Evolutionary conservation across 2,888 invertebrate genomes (phyloP), one percentile per base, ranked within the genome.

Genomic region (Congeria kusceri): DNA sequence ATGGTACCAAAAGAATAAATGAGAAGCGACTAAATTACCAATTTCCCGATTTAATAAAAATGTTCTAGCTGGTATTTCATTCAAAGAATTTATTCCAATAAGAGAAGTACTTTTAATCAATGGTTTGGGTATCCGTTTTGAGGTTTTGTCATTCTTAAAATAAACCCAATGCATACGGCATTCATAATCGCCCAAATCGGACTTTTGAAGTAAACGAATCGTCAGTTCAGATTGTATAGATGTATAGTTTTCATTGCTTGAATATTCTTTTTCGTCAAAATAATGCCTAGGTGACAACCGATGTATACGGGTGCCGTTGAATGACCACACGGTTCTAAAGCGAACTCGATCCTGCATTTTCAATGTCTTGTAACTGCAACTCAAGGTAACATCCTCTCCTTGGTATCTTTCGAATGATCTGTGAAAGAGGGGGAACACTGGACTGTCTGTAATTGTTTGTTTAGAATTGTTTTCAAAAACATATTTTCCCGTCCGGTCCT

Each of bases 151-250:
- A 4, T 32, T 32, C 4, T 32, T 9, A 32, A 32, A 32, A 32
- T 32, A 32, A 7, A 32, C 9, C 9, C 32, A 7, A 7, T 32
- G 32, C 9, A 7, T 0, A 3, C 44, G 3, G 39, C 70, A 70
- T 39, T 53, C n/a, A 63, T 62, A 62, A n/a, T 62, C 62, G 32
- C 25, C 70, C 61, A 70, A 70, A 39, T 70, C 70, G 13, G 53
- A 53, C 1, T 32, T 28, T 63, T 39, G 49, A 27, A 70, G 25
- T 32, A 25, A 56, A 9, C 25, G 25, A 18, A 70, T 44, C 29
- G 27, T 70, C 32, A 70, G 28, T 3, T 0, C 18, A 15, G 70
- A 62, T 29, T 7, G 7, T n/a, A 70, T 44, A 1, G 20, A 23
- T 47, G 13, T 29, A 7, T 1, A 32, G 3, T 62, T 27, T 49